Conservation (phyloP, 2,888 invertebrate genomes). For the Athripsodes cinereus region DNA sequence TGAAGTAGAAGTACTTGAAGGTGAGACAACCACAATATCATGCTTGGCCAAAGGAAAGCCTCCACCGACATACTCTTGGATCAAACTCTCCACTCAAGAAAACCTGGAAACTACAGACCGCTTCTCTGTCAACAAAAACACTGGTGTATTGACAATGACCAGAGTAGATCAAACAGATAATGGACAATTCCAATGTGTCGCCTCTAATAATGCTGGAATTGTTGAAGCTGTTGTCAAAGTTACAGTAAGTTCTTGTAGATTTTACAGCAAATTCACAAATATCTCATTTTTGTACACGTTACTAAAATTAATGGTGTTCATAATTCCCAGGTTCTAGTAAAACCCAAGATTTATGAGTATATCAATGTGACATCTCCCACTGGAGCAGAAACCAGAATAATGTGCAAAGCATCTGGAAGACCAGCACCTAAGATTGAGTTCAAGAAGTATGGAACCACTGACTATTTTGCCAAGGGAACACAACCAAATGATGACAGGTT, state of each 20-base stretch:
- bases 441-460: conserved; percentile 62
- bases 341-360: conserved; percentile 74
- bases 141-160: conserved; percentile 67
- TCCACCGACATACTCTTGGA: conserved; percentile 77
- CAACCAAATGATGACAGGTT: conserved; percentile 57
- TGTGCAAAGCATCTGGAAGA: conserved; percentile 73
- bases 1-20: conserved; percentile 69
- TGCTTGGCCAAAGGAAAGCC: conserved; percentile 83
- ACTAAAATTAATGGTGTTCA: neutral
- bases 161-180: conserved; percentile 72
- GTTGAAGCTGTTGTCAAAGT: conserved; percentile 63
- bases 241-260: conserved; percentile 41
- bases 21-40: conserved; percentile 65
- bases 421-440: conserved; percentile 78
- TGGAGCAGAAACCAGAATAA: conserved; percentile 57
- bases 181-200: conserved; percentile 74
- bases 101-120: conserved; percentile 64
- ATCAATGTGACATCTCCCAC: conserved; percentile 64
- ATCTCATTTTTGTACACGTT: neutral
- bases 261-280: no score
- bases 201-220: conserved; percentile 71
- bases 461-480: conserved; percentile 57
- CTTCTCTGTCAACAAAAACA: conserved; percentile 63
- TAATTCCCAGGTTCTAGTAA: conserved; percentile 56
- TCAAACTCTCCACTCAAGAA: conserved; percentile 64